Percentiles rank a stretch among this genome's conserved stretches.
phyloP scores from a whole-genome alignment of 1,140 invertebrate genomes.

The Drosophila lini region DNA sequence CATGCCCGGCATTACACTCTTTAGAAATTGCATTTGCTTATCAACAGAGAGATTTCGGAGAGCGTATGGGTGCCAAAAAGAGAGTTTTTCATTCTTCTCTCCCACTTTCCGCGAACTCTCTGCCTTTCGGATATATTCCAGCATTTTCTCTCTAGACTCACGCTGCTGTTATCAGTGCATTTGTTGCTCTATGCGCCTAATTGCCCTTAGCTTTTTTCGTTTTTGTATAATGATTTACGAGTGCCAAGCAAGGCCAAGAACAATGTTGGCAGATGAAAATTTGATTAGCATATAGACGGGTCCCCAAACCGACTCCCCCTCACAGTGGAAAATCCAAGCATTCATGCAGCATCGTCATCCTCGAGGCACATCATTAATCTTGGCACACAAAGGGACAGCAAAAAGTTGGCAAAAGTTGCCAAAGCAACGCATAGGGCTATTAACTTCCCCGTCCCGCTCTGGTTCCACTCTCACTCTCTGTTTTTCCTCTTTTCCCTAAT shows the following conservation, averaged over 20 bases:
- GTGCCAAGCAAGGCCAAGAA: conserved; percentile 28
- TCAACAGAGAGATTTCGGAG: conserved; percentile 15
- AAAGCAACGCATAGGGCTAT: conserved; percentile 45
- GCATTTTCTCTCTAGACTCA: conserved; percentile 17
- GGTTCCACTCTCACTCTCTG: conserved; percentile 12
- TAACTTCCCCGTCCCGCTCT: conserved; percentile 12
- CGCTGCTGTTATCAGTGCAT: conserved; percentile 46
- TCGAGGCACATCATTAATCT: conserved; percentile 58
- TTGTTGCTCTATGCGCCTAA: conserved; percentile 46
- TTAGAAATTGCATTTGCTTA: conserved; percentile 40
- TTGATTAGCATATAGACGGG: conserved; percentile 39
- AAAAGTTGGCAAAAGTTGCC: conserved; percentile 58
- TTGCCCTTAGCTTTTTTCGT: conserved; percentile 31
- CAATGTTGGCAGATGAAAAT: conserved; percentile 28
- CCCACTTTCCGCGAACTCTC: not conserved
- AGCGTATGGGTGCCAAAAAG: not conserved
- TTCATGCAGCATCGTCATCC: conserved; percentile 34
- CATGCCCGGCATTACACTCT: conserved; percentile 19
- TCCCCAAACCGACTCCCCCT: not conserved
- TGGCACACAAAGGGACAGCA: conserved; percentile 48
- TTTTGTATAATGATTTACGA: conserved; percentile 46
- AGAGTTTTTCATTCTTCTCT: not conserved
- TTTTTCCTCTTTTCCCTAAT: conserved; percentile 46
- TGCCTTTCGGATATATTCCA: conserved; percentile 5
- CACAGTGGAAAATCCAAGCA: not conserved